These are phyloP conservation scores for Oceanites oceanicus DNA, from an alignment of 2,113 vertebrate genomes.

Conservation along the genomic window DNA sequence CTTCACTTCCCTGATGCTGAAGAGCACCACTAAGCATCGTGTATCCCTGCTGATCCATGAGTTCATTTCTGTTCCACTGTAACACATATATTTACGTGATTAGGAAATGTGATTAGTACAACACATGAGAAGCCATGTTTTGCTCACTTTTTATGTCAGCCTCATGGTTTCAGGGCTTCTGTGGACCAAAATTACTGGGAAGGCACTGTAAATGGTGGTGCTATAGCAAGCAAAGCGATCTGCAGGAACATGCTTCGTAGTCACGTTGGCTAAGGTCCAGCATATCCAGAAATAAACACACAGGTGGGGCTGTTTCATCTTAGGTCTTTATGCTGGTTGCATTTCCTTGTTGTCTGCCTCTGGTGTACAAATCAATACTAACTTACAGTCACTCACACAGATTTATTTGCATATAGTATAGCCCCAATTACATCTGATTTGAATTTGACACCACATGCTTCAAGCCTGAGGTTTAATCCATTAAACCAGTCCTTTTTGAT, in stretches of 20 bases:
- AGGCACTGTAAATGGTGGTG: neutral
- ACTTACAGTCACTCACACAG: neutral
- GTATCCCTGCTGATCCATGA: neutral
- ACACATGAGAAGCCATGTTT: neutral
- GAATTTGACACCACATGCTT: neutral
- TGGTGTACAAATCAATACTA: neutral
- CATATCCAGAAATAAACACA: neutral
- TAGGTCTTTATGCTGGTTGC: neutral
- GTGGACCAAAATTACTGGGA: neutral
- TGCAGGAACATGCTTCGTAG: neutral
- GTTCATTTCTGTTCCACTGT: neutral
- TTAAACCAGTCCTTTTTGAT: neutral
- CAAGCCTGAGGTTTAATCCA: neutral
- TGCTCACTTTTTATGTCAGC: neutral
- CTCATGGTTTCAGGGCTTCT: neutral
- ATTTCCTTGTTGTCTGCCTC: neutral
- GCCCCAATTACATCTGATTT: neutral
- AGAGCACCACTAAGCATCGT: neutral
- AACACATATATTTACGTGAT: neutral
- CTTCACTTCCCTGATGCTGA: neutral
- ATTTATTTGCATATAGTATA: neutral
- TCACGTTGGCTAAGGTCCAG: neutral
- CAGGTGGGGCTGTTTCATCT: neutral
- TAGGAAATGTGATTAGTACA: neutral
- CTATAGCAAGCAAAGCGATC: neutral